Conservation (phyloP, 2,797 vertebrate genomes). For the Esox lucius region DNA sequence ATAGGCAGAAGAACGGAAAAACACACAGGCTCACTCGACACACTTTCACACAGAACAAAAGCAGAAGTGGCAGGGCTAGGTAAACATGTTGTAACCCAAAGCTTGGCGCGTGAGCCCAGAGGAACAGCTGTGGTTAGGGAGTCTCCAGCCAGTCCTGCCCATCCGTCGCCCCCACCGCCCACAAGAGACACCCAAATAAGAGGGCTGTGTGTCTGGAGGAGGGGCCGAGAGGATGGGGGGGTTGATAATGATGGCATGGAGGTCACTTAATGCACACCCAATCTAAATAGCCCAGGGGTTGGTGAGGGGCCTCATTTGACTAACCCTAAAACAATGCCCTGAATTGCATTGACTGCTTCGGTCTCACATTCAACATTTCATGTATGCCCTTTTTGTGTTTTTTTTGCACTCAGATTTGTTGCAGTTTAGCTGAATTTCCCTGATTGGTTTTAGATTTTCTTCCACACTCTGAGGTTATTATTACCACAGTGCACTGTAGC, state of each 20-base stretch:
- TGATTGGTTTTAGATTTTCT: slow-evolving; percentile 27
- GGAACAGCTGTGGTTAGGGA: slow-evolving; percentile 73
- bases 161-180: slow-evolving; percentile 40
- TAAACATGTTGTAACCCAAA: slow-evolving; percentile 75
- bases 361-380: neutral
- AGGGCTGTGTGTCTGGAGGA: slow-evolving; percentile 41
- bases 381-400: neutral
- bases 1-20: neutral
- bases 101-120: slow-evolving; percentile 59
- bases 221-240: neutral
- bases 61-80: slow-evolving; percentile 71
- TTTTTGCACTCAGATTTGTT: neutral
- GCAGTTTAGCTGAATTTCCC: too few relatives aligned
- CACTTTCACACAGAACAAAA: slow-evolving; percentile 49
- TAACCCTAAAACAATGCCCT: slow-evolving; percentile 24
- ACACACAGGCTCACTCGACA: neutral
- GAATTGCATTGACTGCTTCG: neutral
- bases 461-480: slow-evolving; percentile 51
- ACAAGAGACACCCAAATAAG: slow-evolving; percentile 67
- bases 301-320: slow-evolving; percentile 42
- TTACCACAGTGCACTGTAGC: slow-evolving; percentile 7
- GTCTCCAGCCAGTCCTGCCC: slow-evolving; percentile 66
- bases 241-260: slow-evolving; percentile 38
- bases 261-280: neutral
- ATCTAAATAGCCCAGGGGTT: slow-evolving; percentile 2